Conservation (phyloP, 2,113 vertebrate species). For the Pandion haliaetus region DNA sequence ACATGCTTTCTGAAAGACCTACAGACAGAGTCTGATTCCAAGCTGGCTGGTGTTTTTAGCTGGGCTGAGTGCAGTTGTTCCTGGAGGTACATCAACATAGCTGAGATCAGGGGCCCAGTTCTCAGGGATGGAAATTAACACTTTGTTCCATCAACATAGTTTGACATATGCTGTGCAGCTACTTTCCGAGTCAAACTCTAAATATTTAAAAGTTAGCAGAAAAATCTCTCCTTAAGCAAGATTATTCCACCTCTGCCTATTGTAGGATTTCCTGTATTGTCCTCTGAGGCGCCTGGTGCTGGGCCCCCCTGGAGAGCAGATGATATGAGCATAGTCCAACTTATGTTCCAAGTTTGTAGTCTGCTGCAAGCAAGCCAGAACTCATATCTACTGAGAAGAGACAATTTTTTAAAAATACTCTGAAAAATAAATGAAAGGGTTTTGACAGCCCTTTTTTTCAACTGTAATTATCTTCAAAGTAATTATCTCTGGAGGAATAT, state of each 20-base stretch:
- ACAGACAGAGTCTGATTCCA: not conserved
- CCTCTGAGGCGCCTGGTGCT: not conserved
- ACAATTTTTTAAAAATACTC: not conserved
- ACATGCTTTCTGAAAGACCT: not conserved
- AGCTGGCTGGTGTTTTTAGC: not conserved
- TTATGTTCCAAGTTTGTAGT: not conserved
- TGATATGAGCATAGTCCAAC: not conserved
- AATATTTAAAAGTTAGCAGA: not conserved
- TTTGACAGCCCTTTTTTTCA: not conserved
- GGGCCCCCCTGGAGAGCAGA: not conserved
- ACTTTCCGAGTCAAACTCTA: not conserved
- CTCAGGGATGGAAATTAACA: not conserved
- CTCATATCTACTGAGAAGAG: not conserved
- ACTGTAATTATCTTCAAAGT: slow-evolving; percentile 30
- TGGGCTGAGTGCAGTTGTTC: not conserved
- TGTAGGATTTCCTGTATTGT: not conserved
- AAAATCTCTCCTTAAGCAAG: not conserved
- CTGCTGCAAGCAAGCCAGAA: not conserved
- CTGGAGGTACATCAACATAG: not conserved
- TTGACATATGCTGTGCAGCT: not conserved
- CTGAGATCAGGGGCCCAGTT: not conserved
- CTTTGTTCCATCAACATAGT: not conserved
- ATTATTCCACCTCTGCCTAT: not conserved
- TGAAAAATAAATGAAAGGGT: not conserved
- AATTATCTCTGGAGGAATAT: slow-evolving; percentile 37